Evolutionary conservation across 2,113 vertebrate species (phyloP), one percentile per base, ranked within the genome.

Genomic region (Petromus typicus): DNA sequence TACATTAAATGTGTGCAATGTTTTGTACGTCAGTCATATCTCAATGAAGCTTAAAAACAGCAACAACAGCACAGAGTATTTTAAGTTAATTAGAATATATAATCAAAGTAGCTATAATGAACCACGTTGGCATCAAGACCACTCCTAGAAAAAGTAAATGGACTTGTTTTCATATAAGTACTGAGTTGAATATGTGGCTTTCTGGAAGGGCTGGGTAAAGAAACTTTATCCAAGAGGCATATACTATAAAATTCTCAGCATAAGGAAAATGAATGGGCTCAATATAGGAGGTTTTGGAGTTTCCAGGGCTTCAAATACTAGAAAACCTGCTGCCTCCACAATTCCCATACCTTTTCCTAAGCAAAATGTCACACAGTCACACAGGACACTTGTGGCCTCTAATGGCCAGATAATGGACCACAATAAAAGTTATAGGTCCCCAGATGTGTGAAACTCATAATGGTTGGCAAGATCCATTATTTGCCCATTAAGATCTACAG

Each of bases 381-480:
- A 79, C 75, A 96, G 73, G 88, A 97, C 92, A 97, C 91, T 93
- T 95, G 94, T 94, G 96, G 96, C 92, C 96, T 37, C 54, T 96
- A 90, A 78, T 97, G 93, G 95, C 84, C 88, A 83, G 92, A 69
- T 86, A 96, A 95, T 82, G 95, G 86, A 86, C 30, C 90, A 96
- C 81, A 96, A 67, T 96, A 97, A 97, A 97, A 97, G 93, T 98
- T 93, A 98, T 98, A 78, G 61, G 92, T 97, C 97, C 92, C 93
- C 94, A 93, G 97, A 76, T 97, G 90, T 80, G 82, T 64, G 69
- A 79, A 30, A 37, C 93, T 78, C 48, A 69, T 94, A 97, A 96
- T 51, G 90, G 76, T 96, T 92, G 80, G 78, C 10, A 93, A 97
- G 97, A 78, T 94, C 92, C 6, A 81, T 97, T 98, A 98, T 95